A percentile compares a stretch with the other conserved stretches of the same genome.
phyloP scores from a whole-genome alignment of 2,888 invertebrate genomes.

The Tetragonula carbonaria region DNA sequence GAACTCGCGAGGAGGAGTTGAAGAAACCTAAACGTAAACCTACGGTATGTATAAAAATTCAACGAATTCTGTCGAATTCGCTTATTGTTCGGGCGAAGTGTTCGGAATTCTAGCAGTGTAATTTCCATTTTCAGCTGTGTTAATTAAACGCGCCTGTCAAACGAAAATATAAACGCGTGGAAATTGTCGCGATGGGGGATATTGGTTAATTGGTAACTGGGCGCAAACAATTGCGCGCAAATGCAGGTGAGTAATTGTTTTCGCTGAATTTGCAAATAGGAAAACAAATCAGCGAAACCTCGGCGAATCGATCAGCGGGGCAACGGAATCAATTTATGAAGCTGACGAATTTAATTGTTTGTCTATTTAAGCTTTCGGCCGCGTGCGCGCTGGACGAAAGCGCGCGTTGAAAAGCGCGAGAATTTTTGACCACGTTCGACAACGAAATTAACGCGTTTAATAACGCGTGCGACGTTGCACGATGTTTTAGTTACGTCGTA shows the following conservation, averaged over 20 bases:
- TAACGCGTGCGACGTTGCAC: not conserved
- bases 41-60: no score
- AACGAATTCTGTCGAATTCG: no score
- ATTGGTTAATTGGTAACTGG: constrained; percentile 21
- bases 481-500: not conserved
- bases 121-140: not conserved
- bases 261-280: constrained; percentile 16
- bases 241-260: constrained; percentile 7
- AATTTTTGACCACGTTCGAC: not conserved
- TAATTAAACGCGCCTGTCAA: not conserved
- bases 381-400: not conserved
- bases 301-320: not conserved
- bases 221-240: constrained; percentile 13
- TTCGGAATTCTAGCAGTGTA: not conserved
- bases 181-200: not conserved
- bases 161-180: not conserved
- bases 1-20: no score
- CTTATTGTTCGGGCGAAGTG: no score
- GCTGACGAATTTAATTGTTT: not conserved
- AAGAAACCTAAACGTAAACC: not conserved
- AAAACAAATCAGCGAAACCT: not conserved
- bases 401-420: not conserved
- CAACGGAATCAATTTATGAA: not conserved
- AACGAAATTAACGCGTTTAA: not conserved
- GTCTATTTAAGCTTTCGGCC: not conserved